These are phyloP conservation scores for Tyrophagus putrescentiae DNA, from an alignment of 1,140 invertebrate species.

Conservation along the genomic window DNA sequence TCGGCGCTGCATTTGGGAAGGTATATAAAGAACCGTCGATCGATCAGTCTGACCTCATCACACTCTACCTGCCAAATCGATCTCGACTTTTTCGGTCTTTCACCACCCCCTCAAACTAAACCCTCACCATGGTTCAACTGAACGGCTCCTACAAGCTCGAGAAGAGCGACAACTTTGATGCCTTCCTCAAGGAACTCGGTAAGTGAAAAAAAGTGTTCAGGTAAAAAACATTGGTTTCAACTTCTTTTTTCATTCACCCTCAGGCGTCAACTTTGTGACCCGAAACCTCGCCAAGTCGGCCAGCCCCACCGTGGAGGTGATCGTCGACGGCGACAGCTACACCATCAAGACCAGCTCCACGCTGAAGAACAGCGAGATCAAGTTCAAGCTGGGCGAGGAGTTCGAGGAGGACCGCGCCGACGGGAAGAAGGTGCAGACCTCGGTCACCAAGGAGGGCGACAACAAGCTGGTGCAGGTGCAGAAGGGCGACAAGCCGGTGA, in stretches of 20 bases:
- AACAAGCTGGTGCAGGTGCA: slow-evolving; percentile 28
- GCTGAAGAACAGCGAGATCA: slow-evolving; percentile 61
- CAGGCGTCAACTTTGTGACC: slow-evolving; percentile 17
- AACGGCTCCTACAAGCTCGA: slow-evolving; percentile 16
- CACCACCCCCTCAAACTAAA: no score
- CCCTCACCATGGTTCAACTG: slow-evolving; percentile 19
- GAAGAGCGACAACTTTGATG: slow-evolving; percentile 15
- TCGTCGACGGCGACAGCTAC: slow-evolving; percentile 36
- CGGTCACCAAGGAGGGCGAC: slow-evolving; percentile 34
- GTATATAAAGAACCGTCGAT: no score
- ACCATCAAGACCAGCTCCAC: slow-evolving; percentile 59
- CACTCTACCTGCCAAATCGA: no score
- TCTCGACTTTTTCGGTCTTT: no score
- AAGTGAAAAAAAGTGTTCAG: background rate
- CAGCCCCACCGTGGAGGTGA: slow-evolving; percentile 1
- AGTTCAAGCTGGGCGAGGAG: slow-evolving; percentile 60
- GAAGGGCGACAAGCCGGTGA: background rate
- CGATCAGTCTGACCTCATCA: no score
- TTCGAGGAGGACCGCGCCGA: slow-evolving; percentile 76
- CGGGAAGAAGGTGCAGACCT: slow-evolving; percentile 55
- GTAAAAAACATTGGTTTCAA: background rate
- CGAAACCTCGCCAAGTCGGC: slow-evolving; percentile 17
- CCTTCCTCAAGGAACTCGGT: slow-evolving; percentile 17
- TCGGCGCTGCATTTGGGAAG: no score
- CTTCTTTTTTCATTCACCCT: background rate